These are phyloP conservation scores for Gadus chalcogrammus DNA, from an alignment of 2,113 vertebrate species.

Conservation along the genomic window DNA sequence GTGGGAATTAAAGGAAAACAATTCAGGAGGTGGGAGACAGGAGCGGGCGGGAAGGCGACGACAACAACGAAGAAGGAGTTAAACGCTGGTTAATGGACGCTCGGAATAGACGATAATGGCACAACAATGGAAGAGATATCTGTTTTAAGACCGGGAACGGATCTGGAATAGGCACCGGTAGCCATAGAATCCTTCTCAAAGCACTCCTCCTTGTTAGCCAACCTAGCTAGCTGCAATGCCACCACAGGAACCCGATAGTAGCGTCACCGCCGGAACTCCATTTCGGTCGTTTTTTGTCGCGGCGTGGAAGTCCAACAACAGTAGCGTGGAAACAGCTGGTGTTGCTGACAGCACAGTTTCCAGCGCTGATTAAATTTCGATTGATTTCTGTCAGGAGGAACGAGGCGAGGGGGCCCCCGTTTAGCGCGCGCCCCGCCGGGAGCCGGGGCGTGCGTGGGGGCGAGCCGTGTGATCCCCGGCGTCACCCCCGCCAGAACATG, in stretches of 20 bases:
- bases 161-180: slow-evolving; percentile 21
- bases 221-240: slow-evolving; percentile 7
- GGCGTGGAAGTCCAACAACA: not conserved
- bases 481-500: slow-evolving; percentile 53
- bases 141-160: slow-evolving; percentile 50
- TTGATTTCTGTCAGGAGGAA: slow-evolving; percentile 85
- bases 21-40: not conserved
- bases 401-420: slow-evolving; percentile 71
- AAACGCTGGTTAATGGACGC: slow-evolving; percentile 41
- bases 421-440: slow-evolving; percentile 80
- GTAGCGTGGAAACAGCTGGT: slow-evolving; percentile 66
- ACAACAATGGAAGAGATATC: slow-evolving; percentile 61
- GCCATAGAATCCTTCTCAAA: too few relatives aligned
- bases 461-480: slow-evolving; percentile 85
- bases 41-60: not conserved
- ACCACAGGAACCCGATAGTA: too few relatives aligned
- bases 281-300: not conserved
- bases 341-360: slow-evolving; percentile 66
- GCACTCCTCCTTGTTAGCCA: slow-evolving; percentile 17
- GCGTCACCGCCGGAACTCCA: not conserved
- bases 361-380: slow-evolving; percentile 80
- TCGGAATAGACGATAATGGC: slow-evolving; percentile 64
- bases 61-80: not conserved
- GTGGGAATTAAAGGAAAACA: slow-evolving; percentile 22
- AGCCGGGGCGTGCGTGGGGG: slow-evolving; percentile 76